Percentiles rank a stretch among this genome's conserved stretches.
Evolutionary conservation across 2,888 invertebrate species (phyloP).

Genomic region (Caenorhabditis angaria): DNA sequence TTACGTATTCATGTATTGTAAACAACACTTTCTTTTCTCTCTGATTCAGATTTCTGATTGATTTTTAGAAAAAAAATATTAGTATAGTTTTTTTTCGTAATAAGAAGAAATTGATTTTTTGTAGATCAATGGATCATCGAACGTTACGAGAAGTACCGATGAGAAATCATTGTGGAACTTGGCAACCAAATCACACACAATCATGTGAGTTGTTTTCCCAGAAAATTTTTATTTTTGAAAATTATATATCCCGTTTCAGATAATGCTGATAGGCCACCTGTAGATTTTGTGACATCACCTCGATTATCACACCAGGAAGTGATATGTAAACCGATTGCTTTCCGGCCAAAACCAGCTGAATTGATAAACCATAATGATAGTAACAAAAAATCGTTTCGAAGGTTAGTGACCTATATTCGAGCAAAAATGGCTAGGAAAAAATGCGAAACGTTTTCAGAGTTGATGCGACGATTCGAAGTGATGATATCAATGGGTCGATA

Average conservation of each 20-base stretch:
- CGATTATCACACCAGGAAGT: conserved; percentile 33
- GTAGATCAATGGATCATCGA: conserved; percentile 40
- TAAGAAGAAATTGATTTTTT: too few relatives aligned
- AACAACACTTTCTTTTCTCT: conserved; percentile 27
- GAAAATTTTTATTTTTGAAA: background rate
- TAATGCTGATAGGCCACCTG: conserved; percentile 33
- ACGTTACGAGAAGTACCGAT: conserved; percentile 27
- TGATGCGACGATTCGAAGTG: conserved; percentile 29
- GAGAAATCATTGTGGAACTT: conserved; percentile 30
- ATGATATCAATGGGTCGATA: conserved; percentile 37
- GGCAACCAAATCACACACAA: conserved; percentile 34
- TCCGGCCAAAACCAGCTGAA: conserved; percentile 31
- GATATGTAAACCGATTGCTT: conserved; percentile 35
- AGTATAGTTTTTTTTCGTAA: too few relatives aligned
- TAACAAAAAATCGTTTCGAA: conserved; percentile 28
- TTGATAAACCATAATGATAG: conserved; percentile 34
- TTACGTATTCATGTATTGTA: background rate
- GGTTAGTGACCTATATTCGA: conserved; percentile 10
- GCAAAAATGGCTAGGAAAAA: background rate
- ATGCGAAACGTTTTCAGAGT: conserved; percentile 17
- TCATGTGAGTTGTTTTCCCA: conserved; percentile 18
- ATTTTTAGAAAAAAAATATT: too few relatives aligned
- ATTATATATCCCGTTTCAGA: conserved; percentile 18
- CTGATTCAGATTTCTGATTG: background rate
- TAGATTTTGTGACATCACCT: conserved; percentile 40